phyloP scores from a whole-genome alignment of 2,888 invertebrate species.

The Drosophila mayaguana region DNA sequence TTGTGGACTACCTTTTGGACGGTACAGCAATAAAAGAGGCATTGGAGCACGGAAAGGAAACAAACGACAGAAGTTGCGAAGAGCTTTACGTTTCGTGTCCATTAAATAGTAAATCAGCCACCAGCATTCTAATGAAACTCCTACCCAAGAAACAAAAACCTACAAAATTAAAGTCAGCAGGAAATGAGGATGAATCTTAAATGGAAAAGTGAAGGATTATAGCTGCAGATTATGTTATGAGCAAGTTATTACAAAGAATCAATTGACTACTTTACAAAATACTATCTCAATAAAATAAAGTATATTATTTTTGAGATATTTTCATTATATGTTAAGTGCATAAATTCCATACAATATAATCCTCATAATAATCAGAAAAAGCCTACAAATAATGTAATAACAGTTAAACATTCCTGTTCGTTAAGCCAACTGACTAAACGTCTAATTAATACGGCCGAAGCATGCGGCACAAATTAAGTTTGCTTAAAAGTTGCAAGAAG shows the following conservation, averaged over 20 bases:
- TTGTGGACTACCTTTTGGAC: slow-evolving; percentile 89
- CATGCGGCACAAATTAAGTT: too few species aligned
- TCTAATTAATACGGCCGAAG: too few species aligned
- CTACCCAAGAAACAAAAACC: slow-evolving; percentile 85
- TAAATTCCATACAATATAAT: not conserved
- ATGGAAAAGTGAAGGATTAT: not conserved
- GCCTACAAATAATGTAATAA: too few species aligned
- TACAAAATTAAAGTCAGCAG: slow-evolving; percentile 46
- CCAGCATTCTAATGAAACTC: slow-evolving; percentile 89
- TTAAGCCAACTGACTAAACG: too few species aligned
- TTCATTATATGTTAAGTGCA: not conserved
- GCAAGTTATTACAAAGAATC: not conserved
- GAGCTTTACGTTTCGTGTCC: slow-evolving; percentile 89
- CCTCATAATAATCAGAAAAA: too few species aligned
- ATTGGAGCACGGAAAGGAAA: slow-evolving; percentile 87
- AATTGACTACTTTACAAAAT: slow-evolving; percentile 14
- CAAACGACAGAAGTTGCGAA: slow-evolving; percentile 86
- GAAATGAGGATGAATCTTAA: slow-evolving; percentile 31
- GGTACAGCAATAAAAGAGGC: slow-evolving; percentile 91
- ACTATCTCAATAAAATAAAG: not conserved
- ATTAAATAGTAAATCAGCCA: slow-evolving; percentile 88
- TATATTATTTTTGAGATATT: not conserved
- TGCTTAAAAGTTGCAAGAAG: too few species aligned
- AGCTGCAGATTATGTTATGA: not conserved
- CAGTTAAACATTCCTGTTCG: too few species aligned